Conservation (phyloP, 1,140 invertebrate species). For the Bombus ignitus region DNA sequence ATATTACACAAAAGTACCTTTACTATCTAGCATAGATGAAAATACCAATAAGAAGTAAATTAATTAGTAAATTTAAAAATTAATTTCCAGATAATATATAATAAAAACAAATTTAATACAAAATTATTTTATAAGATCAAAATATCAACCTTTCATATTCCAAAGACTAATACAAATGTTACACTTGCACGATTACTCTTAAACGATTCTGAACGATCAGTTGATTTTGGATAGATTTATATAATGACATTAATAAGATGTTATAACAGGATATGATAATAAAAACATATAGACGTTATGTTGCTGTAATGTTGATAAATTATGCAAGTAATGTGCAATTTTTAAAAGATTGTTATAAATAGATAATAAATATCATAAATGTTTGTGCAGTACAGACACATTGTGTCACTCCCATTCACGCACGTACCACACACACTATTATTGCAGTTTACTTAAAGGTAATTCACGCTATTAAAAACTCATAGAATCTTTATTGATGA, state of each 20-base stretch:
- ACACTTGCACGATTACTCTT: neutral
- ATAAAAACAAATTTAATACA: neutral
- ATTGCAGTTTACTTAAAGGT: conserved; percentile 30
- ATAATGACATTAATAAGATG: neutral
- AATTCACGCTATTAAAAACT: conserved; percentile 17
- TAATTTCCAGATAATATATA: neutral
- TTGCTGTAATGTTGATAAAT: conserved; percentile 18
- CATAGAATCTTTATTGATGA: conserved; percentile 9
- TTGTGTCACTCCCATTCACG: conserved; percentile 19
- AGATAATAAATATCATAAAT: neutral
- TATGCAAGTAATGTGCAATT: neutral
- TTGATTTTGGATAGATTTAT: neutral
- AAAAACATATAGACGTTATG: neutral
- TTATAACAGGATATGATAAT: neutral
- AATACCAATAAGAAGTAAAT: neutral
- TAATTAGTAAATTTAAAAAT: neutral
- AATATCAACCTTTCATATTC: neutral
- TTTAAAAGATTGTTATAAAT: neutral
- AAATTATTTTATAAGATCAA: neutral
- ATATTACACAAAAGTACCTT: neutral
- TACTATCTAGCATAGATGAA: neutral
- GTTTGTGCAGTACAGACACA: conserved; percentile 1
- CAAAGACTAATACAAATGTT: neutral
- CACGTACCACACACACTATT: conserved; percentile 30
- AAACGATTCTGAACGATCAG: neutral